phyloP scores from a whole-genome alignment of 2,113 vertebrate genomes.

The Sarotherodon lohbergeri region DNA sequence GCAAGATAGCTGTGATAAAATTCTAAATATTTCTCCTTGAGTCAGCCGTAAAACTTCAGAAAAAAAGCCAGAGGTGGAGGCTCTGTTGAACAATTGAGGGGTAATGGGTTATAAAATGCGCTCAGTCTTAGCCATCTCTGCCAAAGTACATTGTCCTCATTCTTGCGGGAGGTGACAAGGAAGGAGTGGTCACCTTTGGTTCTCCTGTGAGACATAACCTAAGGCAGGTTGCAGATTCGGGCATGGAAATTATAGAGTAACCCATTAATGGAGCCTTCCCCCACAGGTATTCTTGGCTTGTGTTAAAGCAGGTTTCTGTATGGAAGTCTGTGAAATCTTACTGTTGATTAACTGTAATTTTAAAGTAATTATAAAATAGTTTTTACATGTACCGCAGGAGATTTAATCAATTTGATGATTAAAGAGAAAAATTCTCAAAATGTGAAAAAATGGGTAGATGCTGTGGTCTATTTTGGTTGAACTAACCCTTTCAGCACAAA shows the following conservation, averaged over 20 bases:
- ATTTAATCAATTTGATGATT: neutral
- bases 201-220: slow-evolving; percentile 44
- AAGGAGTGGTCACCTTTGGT: slow-evolving; percentile 18
- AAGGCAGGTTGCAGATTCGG: slow-evolving; percentile 32
- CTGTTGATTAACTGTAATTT: neutral
- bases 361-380: neutral
- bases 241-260: slow-evolving; percentile 53
- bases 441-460: neutral
- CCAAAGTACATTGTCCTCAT: slow-evolving; percentile 14
- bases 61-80: slow-evolving; percentile 6
- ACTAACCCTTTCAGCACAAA: neutral
- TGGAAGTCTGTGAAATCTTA: neutral
- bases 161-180: slow-evolving; percentile 9
- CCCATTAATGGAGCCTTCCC: neutral
- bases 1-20: neutral
- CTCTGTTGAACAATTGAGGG: slow-evolving; percentile 1
- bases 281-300: neutral
- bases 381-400: neutral
- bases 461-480: neutral
- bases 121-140: neutral
- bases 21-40: slow-evolving; percentile 27
- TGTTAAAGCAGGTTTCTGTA: neutral
- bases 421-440: neutral
- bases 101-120: slow-evolving; percentile 45
- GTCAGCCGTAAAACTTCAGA: slow-evolving; percentile 23